phyloP scores from a whole-genome alignment of 2,888 invertebrate genomes.

The Nomada ferruginata region DNA sequence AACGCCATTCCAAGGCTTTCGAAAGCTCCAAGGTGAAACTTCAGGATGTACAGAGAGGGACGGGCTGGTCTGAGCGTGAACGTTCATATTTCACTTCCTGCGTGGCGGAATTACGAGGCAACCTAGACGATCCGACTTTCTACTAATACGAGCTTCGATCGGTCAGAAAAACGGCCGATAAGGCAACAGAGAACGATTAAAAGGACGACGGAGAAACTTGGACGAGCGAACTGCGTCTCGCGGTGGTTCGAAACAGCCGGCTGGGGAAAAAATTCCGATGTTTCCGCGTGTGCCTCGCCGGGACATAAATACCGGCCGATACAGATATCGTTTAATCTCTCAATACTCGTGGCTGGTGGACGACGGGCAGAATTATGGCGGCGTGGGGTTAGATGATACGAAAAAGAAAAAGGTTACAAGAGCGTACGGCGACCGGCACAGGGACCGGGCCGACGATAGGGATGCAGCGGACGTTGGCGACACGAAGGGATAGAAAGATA shows the following conservation, averaged over 20 bases:
- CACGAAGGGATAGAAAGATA: too few relatives aligned
- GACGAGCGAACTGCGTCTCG: neutral
- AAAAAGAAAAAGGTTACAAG: conserved; percentile 39
- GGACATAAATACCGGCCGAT: conserved; percentile 30
- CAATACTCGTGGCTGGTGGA: conserved; percentile 28
- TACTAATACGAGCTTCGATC: conserved; percentile 51
- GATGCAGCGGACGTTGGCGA: conserved; percentile 8
- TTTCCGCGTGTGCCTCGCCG: conserved; percentile 30
- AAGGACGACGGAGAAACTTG: conserved; percentile 46
- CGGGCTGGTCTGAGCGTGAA: conserved; percentile 16
- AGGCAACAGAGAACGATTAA: conserved; percentile 39
- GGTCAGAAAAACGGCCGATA: conserved; percentile 43
- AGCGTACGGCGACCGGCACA: conserved; percentile 11
- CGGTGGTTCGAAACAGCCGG: conserved; percentile 18
- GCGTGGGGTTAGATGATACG: conserved; percentile 41
- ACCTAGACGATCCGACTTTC: conserved; percentile 42
- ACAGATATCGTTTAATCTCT: conserved; percentile 50
- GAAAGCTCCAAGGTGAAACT: conserved; percentile 28
- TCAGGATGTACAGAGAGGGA: conserved; percentile 25
- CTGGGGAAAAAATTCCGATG: conserved; percentile 26
- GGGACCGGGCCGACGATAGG: neutral
- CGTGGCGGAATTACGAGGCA: conserved; percentile 45
- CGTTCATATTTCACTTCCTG: conserved; percentile 53
- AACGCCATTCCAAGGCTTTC: neutral
- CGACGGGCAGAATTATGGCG: conserved; percentile 48